Percentiles rank a stretch among this genome's conserved stretches.
Evolutionary conservation across 1,140 invertebrate species (phyloP).

Genomic region (Drosophila bocki): DNA sequence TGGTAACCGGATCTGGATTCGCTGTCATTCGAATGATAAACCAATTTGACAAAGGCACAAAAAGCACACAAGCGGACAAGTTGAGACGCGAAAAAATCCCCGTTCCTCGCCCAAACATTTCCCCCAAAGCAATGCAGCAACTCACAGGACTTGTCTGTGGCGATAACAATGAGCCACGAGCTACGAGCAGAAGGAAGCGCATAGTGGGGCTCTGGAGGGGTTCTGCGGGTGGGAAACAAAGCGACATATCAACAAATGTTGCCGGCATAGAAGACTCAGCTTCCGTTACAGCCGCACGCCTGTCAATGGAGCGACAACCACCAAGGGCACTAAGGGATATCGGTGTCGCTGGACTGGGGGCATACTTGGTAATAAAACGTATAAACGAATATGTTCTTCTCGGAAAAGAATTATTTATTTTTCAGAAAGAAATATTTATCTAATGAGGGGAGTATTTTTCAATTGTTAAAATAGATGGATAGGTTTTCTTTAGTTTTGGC

Average conservation of each 20-base stretch:
- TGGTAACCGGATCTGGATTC: conserved; percentile 60
- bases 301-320: conserved; percentile 53
- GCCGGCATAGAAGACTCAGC: conserved; percentile 51
- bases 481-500: too few species aligned
- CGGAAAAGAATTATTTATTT: neutral
- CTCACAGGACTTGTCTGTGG: conserved; percentile 52
- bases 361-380: conserved; percentile 19
- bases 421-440: neutral
- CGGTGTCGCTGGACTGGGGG: neutral
- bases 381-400: neutral
- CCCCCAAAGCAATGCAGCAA: conserved; percentile 39
- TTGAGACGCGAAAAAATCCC: conserved; percentile 66
- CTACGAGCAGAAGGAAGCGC: conserved; percentile 17
- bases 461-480: too few species aligned
- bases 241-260: conserved; percentile 69
- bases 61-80: conserved; percentile 70
- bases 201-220: conserved; percentile 7
- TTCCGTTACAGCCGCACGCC: conserved; percentile 56
- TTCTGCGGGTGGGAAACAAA: conserved; percentile 31
- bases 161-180: conserved; percentile 50
- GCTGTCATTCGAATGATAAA: conserved; percentile 77
- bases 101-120: conserved; percentile 8
- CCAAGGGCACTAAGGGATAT: conserved; percentile 27
- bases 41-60: conserved; percentile 68
- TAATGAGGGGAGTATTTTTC: too few species aligned